Base-by-base conservation (phyloP, 2,113 vertebrate species). In the Butorides virescens region DNA sequence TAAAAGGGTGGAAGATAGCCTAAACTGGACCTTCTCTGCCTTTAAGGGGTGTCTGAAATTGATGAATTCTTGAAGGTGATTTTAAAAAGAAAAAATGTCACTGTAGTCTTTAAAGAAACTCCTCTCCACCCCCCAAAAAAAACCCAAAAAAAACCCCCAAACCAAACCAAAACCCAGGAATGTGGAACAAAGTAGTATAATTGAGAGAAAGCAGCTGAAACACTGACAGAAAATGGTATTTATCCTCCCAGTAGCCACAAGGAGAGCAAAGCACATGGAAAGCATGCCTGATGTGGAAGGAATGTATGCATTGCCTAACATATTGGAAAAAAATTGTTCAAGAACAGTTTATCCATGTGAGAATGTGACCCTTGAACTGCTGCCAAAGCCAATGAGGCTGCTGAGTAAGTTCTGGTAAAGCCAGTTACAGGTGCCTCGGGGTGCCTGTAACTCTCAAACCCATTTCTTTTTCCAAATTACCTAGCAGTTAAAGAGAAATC, bases 291-390 rank as follows among this genome's bases (percentile, higher is more conserved):
- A 91, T 95, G 80, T 94, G 88, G 82, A 97, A 96, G 92, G 95
- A 95, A 92, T 87, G 66, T 88, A 91, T 92, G 70, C 61, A 68
- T 86, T 97, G 86, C 88, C 88, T 85, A 92, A 91, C 66, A 95
- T 91, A 93, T 73, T 86, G 91, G 90, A 74, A 94, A 92, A 94
- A 91, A 83, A 92, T 49, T 88, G 52, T 87, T 95, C 63, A 86
- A 74, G 93, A 96, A 84, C 90, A 83, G 63, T 92, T 95, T 96
- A 90, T 90, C 90, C 80, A 62, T 94, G 76, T 94, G 91, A 95
- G 83, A 97, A 79, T 89, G 62, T 92, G 83, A 96, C 91, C 83
- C 91, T 78, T 92, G 96, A 94, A 95, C 94, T 97, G 44, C 92
- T 95, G 83, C 86, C 81, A 93, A 91, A 92, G 77, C 88, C 95